These are phyloP conservation scores for Lobophora halterata DNA, from an alignment of 2,888 invertebrate species.

Conservation along the genomic window DNA sequence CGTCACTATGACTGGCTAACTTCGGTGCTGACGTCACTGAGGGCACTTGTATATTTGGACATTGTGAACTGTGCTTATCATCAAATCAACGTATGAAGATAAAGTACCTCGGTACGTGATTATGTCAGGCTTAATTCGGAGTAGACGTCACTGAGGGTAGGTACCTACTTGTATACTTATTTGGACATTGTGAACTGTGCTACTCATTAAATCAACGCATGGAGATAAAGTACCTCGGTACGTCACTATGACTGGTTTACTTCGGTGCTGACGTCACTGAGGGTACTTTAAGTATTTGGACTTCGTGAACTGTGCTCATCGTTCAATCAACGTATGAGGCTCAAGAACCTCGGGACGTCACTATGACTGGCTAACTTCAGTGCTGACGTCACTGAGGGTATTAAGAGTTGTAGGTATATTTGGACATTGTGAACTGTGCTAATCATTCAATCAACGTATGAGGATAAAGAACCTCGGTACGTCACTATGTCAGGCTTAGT, in stretches of 20 bases:
- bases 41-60: conserved; percentile 7
- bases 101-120: conserved; percentile 3
- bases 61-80: conserved; percentile 7
- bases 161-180: conserved; percentile 5
- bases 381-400: conserved; percentile 23
- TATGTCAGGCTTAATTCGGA: conserved; percentile 24
- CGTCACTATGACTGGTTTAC: conserved; percentile 21
- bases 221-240: background rate
- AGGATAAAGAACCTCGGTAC: conserved; percentile 38
- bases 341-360: conserved; percentile 30
- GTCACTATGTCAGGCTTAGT: conserved; percentile 31
- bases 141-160: conserved; percentile 23
- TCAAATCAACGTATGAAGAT: background rate
- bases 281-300: conserved; percentile 1
- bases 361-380: conserved; percentile 31
- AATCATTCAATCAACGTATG: conserved; percentile 84
- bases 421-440: conserved; percentile 6
- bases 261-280: conserved; percentile 12
- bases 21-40: conserved; percentile 25
- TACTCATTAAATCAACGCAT: background rate
- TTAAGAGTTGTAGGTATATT: conserved; percentile 1
- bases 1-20: conserved; percentile 31
- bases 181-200: conserved; percentile 6
- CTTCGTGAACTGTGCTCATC: background rate
- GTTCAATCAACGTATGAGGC: no score